A percentile compares a stretch with the other conserved stretches of the same genome.
phyloP scores from a whole-genome alignment of 1,140 invertebrate species.

The Laodelphax striatellus region DNA sequence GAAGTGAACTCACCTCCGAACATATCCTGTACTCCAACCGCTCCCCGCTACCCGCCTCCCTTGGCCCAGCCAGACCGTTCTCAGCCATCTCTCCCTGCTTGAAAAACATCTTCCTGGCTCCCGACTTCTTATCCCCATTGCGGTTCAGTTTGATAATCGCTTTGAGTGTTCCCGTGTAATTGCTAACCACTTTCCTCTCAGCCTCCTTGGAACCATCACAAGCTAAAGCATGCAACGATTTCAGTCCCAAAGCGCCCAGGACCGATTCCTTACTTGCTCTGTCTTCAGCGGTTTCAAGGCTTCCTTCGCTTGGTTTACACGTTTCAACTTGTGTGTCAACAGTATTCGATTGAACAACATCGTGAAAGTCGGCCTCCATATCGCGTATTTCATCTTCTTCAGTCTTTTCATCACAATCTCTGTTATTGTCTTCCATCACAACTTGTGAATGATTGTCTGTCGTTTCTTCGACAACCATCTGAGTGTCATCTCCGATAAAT shows the following conservation, averaged over 20 bases:
- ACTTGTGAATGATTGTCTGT: neutral
- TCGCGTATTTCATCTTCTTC: neutral
- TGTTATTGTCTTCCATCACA: neutral
- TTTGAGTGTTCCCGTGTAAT: conserved; percentile 62
- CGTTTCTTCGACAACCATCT: neutral
- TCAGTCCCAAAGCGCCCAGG: conserved; percentile 43
- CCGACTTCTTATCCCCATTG: conserved; percentile 27
- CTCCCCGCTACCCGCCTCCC: neutral
- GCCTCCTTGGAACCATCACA: conserved; percentile 19
- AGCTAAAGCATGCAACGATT: conserved; percentile 13
- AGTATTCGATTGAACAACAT: neutral
- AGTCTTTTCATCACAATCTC: neutral
- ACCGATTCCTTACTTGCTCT: conserved; percentile 47
- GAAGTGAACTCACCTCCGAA: conserved; percentile 29
- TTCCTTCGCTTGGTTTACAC: neutral
- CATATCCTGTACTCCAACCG: conserved; percentile 32
- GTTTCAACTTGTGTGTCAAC: neutral
- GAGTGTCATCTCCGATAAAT: neutral
- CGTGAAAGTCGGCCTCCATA: neutral
- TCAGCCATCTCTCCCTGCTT: conserved; percentile 38
- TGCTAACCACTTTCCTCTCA: conserved; percentile 24
- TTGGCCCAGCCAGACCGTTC: conserved; percentile 17
- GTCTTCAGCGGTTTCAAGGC: conserved; percentile 32
- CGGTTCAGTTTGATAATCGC: conserved; percentile 58
- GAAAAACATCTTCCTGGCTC: conserved; percentile 65